Base-by-base conservation (phyloP, 1,140 invertebrate genomes). In the Psilanteris sp. region DNA sequence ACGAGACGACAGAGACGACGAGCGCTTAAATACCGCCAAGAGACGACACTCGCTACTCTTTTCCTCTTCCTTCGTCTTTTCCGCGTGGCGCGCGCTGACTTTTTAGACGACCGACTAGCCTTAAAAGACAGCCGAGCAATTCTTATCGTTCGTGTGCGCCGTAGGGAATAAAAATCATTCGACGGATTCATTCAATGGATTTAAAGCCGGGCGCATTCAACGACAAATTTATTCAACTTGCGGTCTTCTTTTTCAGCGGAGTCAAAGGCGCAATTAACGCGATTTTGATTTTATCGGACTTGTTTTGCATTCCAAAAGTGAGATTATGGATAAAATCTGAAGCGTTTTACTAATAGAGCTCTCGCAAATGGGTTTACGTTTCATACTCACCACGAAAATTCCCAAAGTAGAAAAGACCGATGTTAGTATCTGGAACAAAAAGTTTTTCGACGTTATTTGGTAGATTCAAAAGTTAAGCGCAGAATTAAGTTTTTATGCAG, bases 11-110 rank as follows among this genome's bases (percentile, higher is more conserved):
- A 32, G 27, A 29, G 46, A 52, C 44, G 39, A 43, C 41, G 34
- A 59, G 59, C 41, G 48, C 64, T 71, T 71, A 71, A 71, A 62
- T 72, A 55, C 54, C 52, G 59, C 52, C 52, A 52, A 70, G 68
- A 77, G 50, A 68, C 66, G 74, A 77, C 66, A 67, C 57, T 68
- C 48, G 59, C 64, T 66, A 66, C 62, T 46, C 64, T 59, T 66
- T 66, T 66, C 61, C 54, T 62, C 61, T 48, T 55, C 41, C 72
- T 52, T 44, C 34, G 52, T 13, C 48, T 50, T 36, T 34, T 44
- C 57, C 46, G 22, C 9, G 14, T 48, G 22, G 5, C 62, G 24
- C 41, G 50, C 52, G 26, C 20, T 44, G 37, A 10, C 46, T 71
- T 72, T 71, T 61, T 59, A 59, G 52, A 8, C 18, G 13, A 71